These are phyloP conservation scores for Luperina nickerlii DNA, from an alignment of 2,888 invertebrate species.

Conservation along the genomic window DNA sequence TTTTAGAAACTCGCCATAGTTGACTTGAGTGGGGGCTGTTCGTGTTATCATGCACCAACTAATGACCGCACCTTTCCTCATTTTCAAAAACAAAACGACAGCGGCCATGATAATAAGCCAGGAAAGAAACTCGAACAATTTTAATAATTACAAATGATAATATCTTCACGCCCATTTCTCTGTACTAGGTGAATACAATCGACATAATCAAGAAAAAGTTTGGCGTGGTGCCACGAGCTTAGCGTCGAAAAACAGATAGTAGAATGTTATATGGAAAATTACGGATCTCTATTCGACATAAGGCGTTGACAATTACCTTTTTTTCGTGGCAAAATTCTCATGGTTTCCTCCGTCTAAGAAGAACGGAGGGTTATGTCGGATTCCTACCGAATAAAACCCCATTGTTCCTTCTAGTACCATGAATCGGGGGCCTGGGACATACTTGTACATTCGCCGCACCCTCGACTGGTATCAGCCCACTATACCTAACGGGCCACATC, in stretches of 20 bases:
- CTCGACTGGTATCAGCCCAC: background rate
- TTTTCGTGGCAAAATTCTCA: background rate
- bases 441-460: background rate
- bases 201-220: background rate
- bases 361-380: background rate
- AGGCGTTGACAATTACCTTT: background rate
- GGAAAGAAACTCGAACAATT: slow-evolving; percentile 29
- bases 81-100: slow-evolving; percentile 31
- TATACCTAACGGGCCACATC: background rate
- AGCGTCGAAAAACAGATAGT: background rate
- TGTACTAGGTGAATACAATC: background rate
- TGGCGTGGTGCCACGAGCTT: background rate
- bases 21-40: slow-evolving; percentile 33
- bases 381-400: background rate
- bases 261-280: background rate
- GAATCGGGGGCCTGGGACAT: background rate
- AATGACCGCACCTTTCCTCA: slow-evolving; percentile 26
- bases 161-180: slow-evolving; percentile 15
- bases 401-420: background rate
- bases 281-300: background rate
- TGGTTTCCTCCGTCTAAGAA: background rate
- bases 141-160: slow-evolving; percentile 11
- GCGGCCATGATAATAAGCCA: slow-evolving; percentile 8
- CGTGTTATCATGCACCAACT: slow-evolving; percentile 38
- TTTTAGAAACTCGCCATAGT: slow-evolving; percentile 38